Conservation (phyloP, 2,113 vertebrate species). For the Syrmaticus mikado region DNA sequence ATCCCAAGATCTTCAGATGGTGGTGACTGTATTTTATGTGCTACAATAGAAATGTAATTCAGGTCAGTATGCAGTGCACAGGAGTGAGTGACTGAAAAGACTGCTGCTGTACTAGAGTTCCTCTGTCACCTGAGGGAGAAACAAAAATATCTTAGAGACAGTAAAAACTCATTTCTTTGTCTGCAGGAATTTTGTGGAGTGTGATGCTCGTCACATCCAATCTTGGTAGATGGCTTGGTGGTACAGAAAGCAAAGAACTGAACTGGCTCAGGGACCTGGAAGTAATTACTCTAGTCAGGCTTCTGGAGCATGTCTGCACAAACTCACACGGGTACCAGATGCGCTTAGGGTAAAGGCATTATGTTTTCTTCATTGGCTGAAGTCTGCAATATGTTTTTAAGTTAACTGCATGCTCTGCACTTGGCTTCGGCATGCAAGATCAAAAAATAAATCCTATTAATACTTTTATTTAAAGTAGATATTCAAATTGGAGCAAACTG, state of each 20-base stretch:
- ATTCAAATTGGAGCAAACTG: not conserved
- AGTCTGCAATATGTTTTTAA: not conserved
- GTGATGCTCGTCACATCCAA: not conserved
- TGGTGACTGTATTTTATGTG: not conserved
- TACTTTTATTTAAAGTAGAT: not conserved
- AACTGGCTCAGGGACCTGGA: not conserved
- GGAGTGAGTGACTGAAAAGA: not conserved
- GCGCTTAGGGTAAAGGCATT: not conserved
- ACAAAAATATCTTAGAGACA: not conserved
- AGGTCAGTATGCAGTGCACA: not conserved
- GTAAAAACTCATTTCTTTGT: not conserved
- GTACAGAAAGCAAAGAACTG: not conserved
- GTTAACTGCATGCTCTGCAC: not conserved
- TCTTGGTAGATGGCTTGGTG: not conserved
- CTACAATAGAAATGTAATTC: not conserved
- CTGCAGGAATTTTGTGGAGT: not conserved
- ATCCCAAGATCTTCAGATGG: not conserved
- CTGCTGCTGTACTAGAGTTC: not conserved
- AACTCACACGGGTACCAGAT: not conserved
- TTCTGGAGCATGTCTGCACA: not conserved
- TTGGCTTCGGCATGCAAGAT: not conserved
- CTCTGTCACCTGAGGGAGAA: not conserved
- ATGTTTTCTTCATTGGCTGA: not conserved
- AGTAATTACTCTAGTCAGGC: not conserved
- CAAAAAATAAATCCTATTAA: not conserved